Evolutionary conservation across 2,113 vertebrate species (phyloP).

Genomic region (Aegypius monachus): DNA sequence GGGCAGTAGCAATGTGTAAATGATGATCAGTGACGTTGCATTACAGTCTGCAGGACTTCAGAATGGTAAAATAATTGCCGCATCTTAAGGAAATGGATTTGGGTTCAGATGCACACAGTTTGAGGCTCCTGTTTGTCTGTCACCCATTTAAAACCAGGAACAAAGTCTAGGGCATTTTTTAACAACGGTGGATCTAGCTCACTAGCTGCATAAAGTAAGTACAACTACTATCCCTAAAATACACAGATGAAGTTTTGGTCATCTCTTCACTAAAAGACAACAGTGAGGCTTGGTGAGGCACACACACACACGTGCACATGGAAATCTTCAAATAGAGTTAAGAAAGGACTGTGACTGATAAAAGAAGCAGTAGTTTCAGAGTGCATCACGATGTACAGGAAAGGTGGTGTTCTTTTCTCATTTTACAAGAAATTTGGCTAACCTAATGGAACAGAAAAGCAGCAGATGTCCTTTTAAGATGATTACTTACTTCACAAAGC

Average conservation of each 20-base stretch:
- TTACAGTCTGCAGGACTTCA: neutral
- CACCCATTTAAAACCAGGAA: neutral
- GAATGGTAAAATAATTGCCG: neutral
- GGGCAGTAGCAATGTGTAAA: neutral
- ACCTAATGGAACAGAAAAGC: neutral
- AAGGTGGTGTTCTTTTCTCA: neutral
- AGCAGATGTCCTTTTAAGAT: neutral
- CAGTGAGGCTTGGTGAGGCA: neutral
- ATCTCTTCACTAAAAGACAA: neutral
- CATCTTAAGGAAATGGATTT: neutral
- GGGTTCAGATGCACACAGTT: neutral
- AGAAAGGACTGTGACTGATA: neutral
- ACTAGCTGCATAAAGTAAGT: neutral
- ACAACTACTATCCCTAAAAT: neutral
- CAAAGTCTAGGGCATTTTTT: neutral
- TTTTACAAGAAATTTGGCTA: neutral
- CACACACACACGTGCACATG: fast-evolving
- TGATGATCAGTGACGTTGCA: neutral
- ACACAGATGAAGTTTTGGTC: neutral
- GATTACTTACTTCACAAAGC: neutral
- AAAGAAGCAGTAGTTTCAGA: neutral
- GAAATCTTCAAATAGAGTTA: neutral
- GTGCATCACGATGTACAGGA: neutral
- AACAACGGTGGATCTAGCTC: neutral
- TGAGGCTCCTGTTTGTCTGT: neutral